phyloP scores from a whole-genome alignment of 92 coral and sea anemone genomes.

The Porites evermanni region DNA sequence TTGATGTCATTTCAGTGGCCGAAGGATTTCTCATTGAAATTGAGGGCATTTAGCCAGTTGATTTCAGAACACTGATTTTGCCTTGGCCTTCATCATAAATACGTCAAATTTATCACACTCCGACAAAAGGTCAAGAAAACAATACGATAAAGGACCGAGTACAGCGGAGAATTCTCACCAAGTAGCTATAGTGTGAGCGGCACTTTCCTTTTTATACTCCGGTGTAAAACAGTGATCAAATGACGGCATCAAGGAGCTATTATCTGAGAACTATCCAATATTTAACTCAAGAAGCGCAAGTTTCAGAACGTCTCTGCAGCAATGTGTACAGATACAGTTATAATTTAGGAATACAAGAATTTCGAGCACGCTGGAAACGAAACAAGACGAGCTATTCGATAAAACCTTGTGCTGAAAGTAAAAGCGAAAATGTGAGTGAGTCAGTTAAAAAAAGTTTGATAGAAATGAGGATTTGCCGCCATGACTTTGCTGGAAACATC shows the following conservation, averaged over 20 bases:
- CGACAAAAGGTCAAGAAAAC: neutral
- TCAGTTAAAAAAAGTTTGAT: neutral
- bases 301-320: neutral
- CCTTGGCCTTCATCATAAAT: neutral
- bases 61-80: too few relatives aligned
- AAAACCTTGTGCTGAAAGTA: neutral
- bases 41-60: too few relatives aligned
- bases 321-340: constrained; percentile 55
- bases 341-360: constrained; percentile 46
- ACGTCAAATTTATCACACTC: neutral
- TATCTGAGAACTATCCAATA: neutral
- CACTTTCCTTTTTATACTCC: too few relatives aligned
- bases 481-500: neutral
- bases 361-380: neutral
- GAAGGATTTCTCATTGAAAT: too few relatives aligned
- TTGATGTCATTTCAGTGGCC: too few relatives aligned
- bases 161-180: neutral
- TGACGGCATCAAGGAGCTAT: neutral
- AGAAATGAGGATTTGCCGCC: neutral
- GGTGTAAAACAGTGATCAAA: neutral
- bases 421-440: neutral
- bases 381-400: neutral
- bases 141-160: neutral
- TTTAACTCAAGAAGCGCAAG: neutral
- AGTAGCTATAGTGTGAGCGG: too few relatives aligned